Evolutionary conservation across 37 sponge, comb jelly and placozoan species (phyloP).

Genomic region (Agelas oroides): DNA sequence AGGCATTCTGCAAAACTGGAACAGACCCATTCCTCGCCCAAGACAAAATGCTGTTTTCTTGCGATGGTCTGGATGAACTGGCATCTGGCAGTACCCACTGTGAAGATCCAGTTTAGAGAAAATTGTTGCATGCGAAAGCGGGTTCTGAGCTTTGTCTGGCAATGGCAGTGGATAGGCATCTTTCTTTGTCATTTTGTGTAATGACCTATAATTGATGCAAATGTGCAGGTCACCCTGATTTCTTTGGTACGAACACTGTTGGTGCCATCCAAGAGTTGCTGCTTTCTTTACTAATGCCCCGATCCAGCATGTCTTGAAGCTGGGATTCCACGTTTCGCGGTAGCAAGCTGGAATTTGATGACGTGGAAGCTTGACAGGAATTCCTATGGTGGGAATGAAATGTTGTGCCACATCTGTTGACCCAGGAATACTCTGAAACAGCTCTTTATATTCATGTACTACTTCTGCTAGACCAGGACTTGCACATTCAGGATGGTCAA

Average conservation of each 20-base stretch:
- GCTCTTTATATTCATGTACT: constrained; percentile 15
- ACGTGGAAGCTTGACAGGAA: constrained; percentile 59
- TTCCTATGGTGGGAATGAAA: constrained; percentile 53
- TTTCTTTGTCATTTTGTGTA: constrained; percentile 65
- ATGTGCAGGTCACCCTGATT: constrained; percentile 33
- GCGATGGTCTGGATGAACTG: constrained; percentile 59
- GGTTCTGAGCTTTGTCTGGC: no score
- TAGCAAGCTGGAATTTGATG: constrained; percentile 57
- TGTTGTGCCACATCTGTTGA: constrained; percentile 52
- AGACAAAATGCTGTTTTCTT: no score
- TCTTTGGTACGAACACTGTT: constrained; percentile 51
- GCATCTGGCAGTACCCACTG: constrained; percentile 45
- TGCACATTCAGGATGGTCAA: constrained; percentile 30
- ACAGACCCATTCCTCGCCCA: no score
- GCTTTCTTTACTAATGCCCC: no score
- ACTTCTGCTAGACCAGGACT: not conserved
- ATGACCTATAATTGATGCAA: constrained; percentile 60
- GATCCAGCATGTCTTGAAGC: constrained; percentile 52
- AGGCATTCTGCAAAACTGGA: no score
- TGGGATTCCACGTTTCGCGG: constrained; percentile 57
- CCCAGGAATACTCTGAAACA: constrained; percentile 50
- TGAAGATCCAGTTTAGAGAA: constrained; percentile 59
- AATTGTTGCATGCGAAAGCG: constrained; percentile 37
- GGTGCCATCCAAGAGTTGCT: constrained; percentile 58
- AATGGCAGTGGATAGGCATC: no score